These are phyloP conservation scores for Apamea monoglypha DNA, from an alignment of 2,888 invertebrate species.

Conservation along the genomic window DNA sequence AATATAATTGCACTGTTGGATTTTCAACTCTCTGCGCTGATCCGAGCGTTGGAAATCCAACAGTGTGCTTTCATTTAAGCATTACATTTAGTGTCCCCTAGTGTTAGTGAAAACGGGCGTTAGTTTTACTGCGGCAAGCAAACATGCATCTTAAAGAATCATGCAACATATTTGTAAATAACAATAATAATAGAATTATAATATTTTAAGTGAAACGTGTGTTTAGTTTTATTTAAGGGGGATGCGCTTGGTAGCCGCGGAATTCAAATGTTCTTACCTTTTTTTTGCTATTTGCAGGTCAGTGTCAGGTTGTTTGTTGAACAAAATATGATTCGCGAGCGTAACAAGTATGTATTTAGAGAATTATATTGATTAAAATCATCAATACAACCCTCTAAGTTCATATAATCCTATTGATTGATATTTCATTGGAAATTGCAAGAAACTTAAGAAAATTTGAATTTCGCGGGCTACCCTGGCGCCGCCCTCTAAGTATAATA, in stretches of 20 bases:
- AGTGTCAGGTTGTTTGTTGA: neutral
- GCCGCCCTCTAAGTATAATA: neutral
- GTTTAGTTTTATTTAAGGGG: slow-evolving; percentile 1
- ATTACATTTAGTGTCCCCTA: neutral
- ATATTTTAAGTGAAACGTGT: slow-evolving; percentile 26
- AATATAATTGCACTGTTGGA: neutral
- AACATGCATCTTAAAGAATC: slow-evolving; percentile 48
- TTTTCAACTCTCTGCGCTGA: neutral
- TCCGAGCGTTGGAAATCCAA: neutral
- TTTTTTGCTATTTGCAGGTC: neutral
- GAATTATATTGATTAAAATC: too few species aligned
- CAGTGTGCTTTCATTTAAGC: neutral
- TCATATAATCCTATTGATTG: neutral
- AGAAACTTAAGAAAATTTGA: neutral
- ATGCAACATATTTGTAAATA: slow-evolving; percentile 45
- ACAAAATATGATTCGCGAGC: neutral
- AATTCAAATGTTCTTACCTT: neutral
- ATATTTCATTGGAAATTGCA: neutral
- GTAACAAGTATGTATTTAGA: neutral
- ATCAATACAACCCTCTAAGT: neutral
- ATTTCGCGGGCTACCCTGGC: neutral
- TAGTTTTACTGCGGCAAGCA: slow-evolving; percentile 43
- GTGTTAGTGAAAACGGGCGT: neutral
- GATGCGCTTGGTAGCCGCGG: too few species aligned
- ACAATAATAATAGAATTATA: slow-evolving; percentile 2